Base-by-base conservation (phyloP, 2,113 vertebrate species). In the Sula dactylatra region DNA sequence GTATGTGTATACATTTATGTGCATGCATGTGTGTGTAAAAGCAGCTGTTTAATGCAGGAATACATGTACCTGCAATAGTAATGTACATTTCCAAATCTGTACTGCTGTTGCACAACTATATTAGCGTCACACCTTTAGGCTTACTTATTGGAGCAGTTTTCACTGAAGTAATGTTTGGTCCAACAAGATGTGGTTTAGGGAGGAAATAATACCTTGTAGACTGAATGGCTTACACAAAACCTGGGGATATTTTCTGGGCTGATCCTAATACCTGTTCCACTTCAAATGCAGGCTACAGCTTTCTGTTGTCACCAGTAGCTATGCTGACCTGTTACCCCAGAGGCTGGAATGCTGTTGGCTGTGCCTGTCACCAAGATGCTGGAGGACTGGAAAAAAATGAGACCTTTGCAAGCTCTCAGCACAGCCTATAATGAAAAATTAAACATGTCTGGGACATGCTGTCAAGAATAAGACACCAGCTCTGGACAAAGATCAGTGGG, bases 401-500 rank as follows among this genome's bases (percentile, higher is more conserved):
- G 70, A 87, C 56, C 32, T 96, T 87, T 81, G 27, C 85, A 90
- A 93, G 66, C 29, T 93, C 27, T 54, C 76, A 69, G 87, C 44
- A 54, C 44, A 54, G 70, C 61, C 74, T 86, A 42, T 38, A 88
- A 61, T 58, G 87, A 66, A 87, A 95, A 87, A 94, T 79, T 91
- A 40, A 91, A 58, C 70, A 91, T 77, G 88, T 96, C 85, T 96
- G 86, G 93, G 65, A 96, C 94, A 93, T 49, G 31, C 49, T 87
- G 82, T 95, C 54, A 82, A 82, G 77, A 96, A 72, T 95, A 96
- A 91, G 69, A 84, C 73, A 70, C 18, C 69, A 89, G 29, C 36
- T 67, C 65, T 56, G 81, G 72, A 85, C 94, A 94, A 94, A 96
- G 72, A 93, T 95, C 81, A 84, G 50, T 58, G 64, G 22, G 27